Evolutionary conservation across 1,140 invertebrate species (phyloP).

Genomic region (Trypoxylus dichotomus): DNA sequence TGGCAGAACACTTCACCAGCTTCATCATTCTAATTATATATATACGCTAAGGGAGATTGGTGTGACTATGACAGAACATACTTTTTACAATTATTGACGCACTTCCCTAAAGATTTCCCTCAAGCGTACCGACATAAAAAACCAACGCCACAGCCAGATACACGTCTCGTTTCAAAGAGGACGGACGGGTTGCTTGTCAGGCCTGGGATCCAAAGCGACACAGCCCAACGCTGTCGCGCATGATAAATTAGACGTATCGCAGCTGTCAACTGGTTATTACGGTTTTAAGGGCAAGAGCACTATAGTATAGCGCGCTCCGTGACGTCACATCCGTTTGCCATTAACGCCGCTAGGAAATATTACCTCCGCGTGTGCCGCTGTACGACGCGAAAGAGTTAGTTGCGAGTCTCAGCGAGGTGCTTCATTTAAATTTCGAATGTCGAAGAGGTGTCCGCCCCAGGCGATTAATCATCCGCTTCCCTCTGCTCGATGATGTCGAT

Average conservation of each 20-base stretch:
- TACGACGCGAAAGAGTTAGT: background rate
- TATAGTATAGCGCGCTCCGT: constrained; percentile 4
- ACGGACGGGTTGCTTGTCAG: background rate
- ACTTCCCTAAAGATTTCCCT: background rate
- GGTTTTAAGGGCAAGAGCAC: constrained; percentile 36
- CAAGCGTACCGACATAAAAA: background rate
- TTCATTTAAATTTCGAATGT: constrained; percentile 3
- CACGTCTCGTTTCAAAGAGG: background rate
- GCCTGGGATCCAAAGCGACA: background rate
- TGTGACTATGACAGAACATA: no score
- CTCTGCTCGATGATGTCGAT: background rate
- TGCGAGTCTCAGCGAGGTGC: background rate
- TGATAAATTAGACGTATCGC: constrained; percentile 49
- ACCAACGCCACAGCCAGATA: background rate
- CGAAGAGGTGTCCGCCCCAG: background rate
- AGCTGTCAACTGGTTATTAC: constrained; percentile 47
- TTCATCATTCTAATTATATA: no score
- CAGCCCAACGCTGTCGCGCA: constrained; percentile 22
- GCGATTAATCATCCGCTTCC: constrained; percentile 9
- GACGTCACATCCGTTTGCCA: constrained; percentile 34
- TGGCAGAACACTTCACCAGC: no score
- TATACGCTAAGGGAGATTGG: no score
- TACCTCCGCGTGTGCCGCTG: background rate
- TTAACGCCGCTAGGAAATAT: constrained; percentile 34
- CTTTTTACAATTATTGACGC: background rate